These are phyloP conservation scores for Aradus depressus DNA, from an alignment of 2,888 invertebrate genomes.

Conservation along the genomic window DNA sequence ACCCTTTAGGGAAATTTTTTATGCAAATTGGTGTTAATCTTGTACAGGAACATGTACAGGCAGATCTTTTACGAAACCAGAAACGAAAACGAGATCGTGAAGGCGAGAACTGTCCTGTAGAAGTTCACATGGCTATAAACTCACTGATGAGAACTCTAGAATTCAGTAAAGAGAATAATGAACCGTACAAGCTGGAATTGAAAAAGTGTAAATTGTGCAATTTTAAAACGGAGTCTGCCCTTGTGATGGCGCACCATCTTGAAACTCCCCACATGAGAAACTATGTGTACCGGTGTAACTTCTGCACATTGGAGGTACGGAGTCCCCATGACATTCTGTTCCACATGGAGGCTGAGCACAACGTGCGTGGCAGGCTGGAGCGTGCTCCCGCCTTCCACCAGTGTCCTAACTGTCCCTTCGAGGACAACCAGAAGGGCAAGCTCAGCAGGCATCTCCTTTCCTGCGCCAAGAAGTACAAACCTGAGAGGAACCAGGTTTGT, in stretches of 20 bases:
- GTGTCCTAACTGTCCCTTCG: conserved; percentile 87
- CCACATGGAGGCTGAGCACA: conserved; percentile 87
- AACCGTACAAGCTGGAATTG: conserved; percentile 59
- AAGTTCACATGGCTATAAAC: conserved; percentile 63
- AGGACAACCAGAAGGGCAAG: conserved; percentile 86
- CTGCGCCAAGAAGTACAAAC: conserved; percentile 80
- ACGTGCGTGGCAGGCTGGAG: conserved; percentile 69
- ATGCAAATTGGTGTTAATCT: conserved; percentile 82
- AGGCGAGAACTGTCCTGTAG: conserved; percentile 49
- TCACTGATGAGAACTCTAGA: conserved; percentile 76
- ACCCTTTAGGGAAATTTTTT: conserved; percentile 80
- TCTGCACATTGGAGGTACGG: conserved; percentile 67
- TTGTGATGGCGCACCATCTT: conserved; percentile 75
- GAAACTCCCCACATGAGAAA: conserved; percentile 87
- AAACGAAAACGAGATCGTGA: conserved; percentile 69
- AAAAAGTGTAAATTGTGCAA: conserved; percentile 80
- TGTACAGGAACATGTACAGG: conserved; percentile 86
- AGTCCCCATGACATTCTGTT: conserved; percentile 78
- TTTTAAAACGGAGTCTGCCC: conserved; percentile 75
- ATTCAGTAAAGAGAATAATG: conserved; percentile 74
- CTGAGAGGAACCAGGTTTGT: conserved; percentile 58
- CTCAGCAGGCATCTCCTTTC: conserved; percentile 75
- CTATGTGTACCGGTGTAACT: conserved; percentile 62
- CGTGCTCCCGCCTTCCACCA: conserved; percentile 79
- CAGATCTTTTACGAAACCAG: conserved; percentile 78